phyloP scores from a whole-genome alignment of 2,888 invertebrate genomes.

The Empis stercorea region DNA sequence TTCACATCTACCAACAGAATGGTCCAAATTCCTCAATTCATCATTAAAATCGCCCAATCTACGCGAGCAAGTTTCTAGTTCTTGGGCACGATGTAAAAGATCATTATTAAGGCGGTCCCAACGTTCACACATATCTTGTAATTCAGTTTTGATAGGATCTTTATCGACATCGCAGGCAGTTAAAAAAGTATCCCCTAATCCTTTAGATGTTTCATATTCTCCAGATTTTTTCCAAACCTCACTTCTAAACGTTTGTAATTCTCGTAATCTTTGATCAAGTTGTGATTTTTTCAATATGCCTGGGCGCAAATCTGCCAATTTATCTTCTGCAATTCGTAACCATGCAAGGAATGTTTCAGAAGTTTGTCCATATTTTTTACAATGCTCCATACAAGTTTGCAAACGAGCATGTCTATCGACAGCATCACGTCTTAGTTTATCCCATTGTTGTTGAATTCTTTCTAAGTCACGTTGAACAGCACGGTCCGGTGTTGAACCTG shows the following conservation, averaged over 20 bases:
- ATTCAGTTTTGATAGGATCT: slow-evolving; percentile 71
- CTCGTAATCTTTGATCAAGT: slow-evolving; percentile 75
- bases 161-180: slow-evolving; percentile 82
- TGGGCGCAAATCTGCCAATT: slow-evolving; percentile 62
- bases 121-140: slow-evolving; percentile 67
- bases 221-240: slow-evolving; percentile 88
- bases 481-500: slow-evolving; percentile 41
- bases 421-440: slow-evolving; percentile 76
- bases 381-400: slow-evolving; percentile 84
- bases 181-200: slow-evolving; percentile 77
- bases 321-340: slow-evolving; percentile 76
- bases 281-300: slow-evolving; percentile 73
- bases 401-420: slow-evolving; percentile 74
- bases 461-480: slow-evolving; percentile 68
- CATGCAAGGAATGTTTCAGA: slow-evolving; percentile 79
- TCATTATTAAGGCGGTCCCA: slow-evolving; percentile 88
- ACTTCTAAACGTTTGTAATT: slow-evolving; percentile 78
- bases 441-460: slow-evolving; percentile 83
- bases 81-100: slow-evolving; percentile 33
- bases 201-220: slow-evolving; percentile 80
- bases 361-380: slow-evolving; percentile 75
- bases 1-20: slow-evolving; percentile 75
- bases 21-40: slow-evolving; percentile 69
- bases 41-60: slow-evolving; percentile 76
- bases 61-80: slow-evolving; percentile 63